Conservation (phyloP, 2,113 vertebrate species). For the Microtus montanus region DNA sequence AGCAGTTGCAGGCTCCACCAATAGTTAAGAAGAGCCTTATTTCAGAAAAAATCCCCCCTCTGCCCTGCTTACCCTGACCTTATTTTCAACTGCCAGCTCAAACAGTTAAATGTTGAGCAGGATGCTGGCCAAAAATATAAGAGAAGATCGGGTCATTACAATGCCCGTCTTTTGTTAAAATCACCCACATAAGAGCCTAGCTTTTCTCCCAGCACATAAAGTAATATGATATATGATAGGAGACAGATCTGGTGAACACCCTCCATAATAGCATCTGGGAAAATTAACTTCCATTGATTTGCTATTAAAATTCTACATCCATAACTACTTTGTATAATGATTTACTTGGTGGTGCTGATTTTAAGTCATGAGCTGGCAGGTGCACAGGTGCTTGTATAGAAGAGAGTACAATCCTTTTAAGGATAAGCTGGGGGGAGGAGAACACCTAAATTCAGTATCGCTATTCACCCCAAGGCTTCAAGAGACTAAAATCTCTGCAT, state of each 20-base stretch:
- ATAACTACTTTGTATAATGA: constrained; percentile 76
- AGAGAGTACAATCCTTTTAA: constrained; percentile 64
- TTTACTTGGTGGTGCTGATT: constrained; percentile 70
- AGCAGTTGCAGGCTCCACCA: background rate
- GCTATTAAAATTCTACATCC: constrained; percentile 78
- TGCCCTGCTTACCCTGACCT: background rate
- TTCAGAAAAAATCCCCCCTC: background rate
- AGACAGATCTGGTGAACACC: constrained; percentile 62
- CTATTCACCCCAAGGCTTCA: constrained; percentile 53
- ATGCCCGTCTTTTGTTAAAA: constrained; percentile 36
- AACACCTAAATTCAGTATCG: constrained; percentile 49
- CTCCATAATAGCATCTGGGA: constrained; percentile 71
- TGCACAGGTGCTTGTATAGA: constrained; percentile 70
- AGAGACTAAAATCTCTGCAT: constrained; percentile 58
- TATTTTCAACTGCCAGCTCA: background rate
- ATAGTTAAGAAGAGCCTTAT: background rate
- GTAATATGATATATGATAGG: constrained; percentile 55
- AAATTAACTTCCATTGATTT: constrained; percentile 82
- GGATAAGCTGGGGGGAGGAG: background rate
- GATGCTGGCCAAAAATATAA: background rate
- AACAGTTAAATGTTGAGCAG: constrained; percentile 21
- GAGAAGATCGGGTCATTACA: background rate
- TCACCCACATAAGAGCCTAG: constrained; percentile 52
- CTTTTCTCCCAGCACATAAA: constrained; percentile 66
- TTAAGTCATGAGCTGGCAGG: constrained; percentile 76